Conservation (phyloP, 1,140 invertebrate genomes). For the Probaryconus sp. region DNA sequence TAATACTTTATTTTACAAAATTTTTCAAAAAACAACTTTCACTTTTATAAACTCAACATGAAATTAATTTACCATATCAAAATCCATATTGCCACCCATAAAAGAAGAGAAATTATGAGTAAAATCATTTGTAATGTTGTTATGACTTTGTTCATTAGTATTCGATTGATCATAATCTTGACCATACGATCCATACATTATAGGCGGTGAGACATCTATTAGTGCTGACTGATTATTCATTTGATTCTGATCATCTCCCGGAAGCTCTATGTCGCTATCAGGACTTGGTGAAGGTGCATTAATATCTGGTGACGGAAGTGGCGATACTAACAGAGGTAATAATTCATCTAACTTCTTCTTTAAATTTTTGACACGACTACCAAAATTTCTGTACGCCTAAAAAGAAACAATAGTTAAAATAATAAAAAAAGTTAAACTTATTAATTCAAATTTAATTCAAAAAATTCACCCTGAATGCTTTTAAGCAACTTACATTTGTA, state of each 20-base stretch:
- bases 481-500: constrained; percentile 86
- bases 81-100: constrained; percentile 76
- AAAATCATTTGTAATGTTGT: constrained; percentile 68
- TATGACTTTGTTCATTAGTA: constrained; percentile 66
- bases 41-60: background rate
- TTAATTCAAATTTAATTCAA: constrained; percentile 11
- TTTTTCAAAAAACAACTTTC: background rate
- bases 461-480: constrained; percentile 9
- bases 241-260: constrained; percentile 77
- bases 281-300: constrained; percentile 92
- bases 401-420: constrained; percentile 49
- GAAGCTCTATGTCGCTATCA: constrained; percentile 87
- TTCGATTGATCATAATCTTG: constrained; percentile 74
- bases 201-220: constrained; percentile 73
- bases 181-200: constrained; percentile 74
- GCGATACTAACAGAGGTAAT: constrained; percentile 81
- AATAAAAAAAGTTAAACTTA: constrained; percentile 1
- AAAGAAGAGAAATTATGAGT: constrained; percentile 75
- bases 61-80: constrained; percentile 70
- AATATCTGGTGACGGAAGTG: constrained; percentile 86
- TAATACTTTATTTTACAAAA: constrained; percentile 2
- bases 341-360: constrained; percentile 91
- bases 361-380: constrained; percentile 88
- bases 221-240: constrained; percentile 67
- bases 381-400: constrained; percentile 95